Evolutionary conservation across 2,888 invertebrate species (phyloP), one percentile per base, ranked within the genome.

Genomic region (Synergus japonicus): DNA sequence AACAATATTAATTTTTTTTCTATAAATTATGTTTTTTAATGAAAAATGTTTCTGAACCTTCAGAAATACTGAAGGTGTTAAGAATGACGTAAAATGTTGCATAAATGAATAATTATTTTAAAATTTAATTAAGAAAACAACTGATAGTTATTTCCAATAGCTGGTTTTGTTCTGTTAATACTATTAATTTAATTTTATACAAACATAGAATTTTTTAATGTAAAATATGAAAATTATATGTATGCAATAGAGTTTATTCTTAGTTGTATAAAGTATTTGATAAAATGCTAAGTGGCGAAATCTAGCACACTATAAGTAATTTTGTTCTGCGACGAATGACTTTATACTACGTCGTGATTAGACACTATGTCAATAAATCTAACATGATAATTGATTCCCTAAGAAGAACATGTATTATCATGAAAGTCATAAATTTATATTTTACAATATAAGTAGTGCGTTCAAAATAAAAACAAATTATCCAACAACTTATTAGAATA

Each of bases 341-440:
- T 69, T 69, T 69, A 69, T 69, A 69, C 69, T 69, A 29, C 69
- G 49, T 46, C 69, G 12, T 69, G 29, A 69, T 69, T 46, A 69
- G 29, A 29, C 49, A 49, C 46, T 46, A 69, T 69, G 29, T 69
- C 49, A 69, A 49, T 69, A 69, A 69, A 69, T 69, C 49, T 29
- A 46, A 29, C 49, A 69, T 46, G 46, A 69, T 69, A 69, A 69
- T 69, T 29, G 49, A 22, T 46, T 46, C 18, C 44, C 44, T 22
- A 46, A 49, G 43, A 46, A 69, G 69, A 69, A 46, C 46, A 69
- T 69, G 15, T 9, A 49, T 54, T 54, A 69, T 69, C 29, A 29
- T 49, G 29, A n/a, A 41, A 41, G 73, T 73, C n/a, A 37, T 37
- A 54, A 73, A 37, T 73, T 7, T 73, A 73, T 54, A 37, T 54